Evolutionary conservation across 2,113 vertebrate species (phyloP).

Genomic region (Serilophus lunatus): DNA sequence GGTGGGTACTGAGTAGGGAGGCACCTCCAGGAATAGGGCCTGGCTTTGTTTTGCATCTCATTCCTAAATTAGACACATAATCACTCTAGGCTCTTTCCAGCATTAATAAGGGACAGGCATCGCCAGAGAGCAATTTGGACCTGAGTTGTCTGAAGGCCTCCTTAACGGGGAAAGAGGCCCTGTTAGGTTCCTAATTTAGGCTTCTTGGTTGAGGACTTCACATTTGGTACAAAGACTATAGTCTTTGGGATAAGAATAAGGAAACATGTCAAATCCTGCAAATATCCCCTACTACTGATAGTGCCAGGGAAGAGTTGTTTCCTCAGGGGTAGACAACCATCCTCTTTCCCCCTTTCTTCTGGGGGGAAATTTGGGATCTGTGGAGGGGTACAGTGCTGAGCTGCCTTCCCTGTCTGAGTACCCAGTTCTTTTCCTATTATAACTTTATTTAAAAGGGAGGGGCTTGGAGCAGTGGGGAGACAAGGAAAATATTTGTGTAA

Average conservation of each 20-base stretch:
- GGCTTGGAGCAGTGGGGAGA: not conserved
- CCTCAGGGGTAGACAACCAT: fast-evolving
- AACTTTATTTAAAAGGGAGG: slow-evolving; percentile 3
- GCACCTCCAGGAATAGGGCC: not conserved
- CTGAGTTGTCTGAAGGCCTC: not conserved
- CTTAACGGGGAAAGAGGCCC: not conserved
- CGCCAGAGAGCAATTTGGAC: not conserved
- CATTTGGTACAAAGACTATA: not conserved
- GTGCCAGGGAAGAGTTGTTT: not conserved
- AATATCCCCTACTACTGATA: not conserved
- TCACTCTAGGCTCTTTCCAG: not conserved
- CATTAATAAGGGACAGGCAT: not conserved
- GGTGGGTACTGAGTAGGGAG: not conserved
- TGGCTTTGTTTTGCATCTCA: not conserved
- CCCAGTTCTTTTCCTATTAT: not conserved
- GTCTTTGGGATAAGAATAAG: not conserved
- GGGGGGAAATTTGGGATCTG: fast-evolving
- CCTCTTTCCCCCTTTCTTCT: not conserved
- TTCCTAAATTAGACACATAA: not conserved
- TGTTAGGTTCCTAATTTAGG: not conserved
- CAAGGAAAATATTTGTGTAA: slow-evolving; percentile 67
- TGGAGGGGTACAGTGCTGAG: not conserved
- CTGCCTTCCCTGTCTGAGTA: not conserved
- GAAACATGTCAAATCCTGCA: not conserved
- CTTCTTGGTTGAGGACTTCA: not conserved